phyloP scores from a whole-genome alignment of 2,888 invertebrate species.

The Athalia circularis region DNA sequence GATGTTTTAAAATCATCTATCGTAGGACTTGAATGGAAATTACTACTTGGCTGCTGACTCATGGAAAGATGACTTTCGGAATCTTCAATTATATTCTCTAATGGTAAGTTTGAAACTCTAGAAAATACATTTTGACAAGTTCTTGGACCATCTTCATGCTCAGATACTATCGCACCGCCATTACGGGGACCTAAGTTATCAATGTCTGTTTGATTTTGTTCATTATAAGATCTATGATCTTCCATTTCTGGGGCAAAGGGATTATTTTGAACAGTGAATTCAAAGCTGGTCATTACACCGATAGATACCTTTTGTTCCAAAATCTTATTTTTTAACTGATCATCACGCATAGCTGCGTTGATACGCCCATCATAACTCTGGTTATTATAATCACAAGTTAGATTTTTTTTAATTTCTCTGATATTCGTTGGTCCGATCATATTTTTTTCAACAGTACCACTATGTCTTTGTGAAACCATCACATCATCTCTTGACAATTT shows the following conservation, averaged over 20 bases:
- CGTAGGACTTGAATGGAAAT: constrained; percentile 59
- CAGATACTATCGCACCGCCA: not conserved
- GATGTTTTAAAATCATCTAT: constrained; percentile 48
- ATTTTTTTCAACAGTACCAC: constrained; percentile 36
- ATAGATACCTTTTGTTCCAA: constrained; percentile 80
- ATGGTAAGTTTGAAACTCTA: constrained; percentile 55
- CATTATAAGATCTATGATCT: constrained; percentile 48
- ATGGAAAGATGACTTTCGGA: constrained; percentile 70
- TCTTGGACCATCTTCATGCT: constrained; percentile 40
- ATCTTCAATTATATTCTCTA: constrained; percentile 71
- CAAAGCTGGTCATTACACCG: constrained; percentile 84
- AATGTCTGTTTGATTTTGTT: not conserved
- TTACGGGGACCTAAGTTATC: not conserved
- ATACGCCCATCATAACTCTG: constrained; percentile 46
- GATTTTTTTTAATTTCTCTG: constrained; percentile 44
- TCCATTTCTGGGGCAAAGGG: constrained; percentile 59
- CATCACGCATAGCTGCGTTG: constrained; percentile 51
- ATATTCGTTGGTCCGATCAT: constrained; percentile 39
- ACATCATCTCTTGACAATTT: constrained; percentile 33
- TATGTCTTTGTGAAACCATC: constrained; percentile 26
- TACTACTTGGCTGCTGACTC: constrained; percentile 65
- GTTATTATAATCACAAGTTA: constrained; percentile 47
- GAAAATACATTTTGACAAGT: constrained; percentile 61
- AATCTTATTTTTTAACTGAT: constrained; percentile 66
- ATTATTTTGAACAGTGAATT: constrained; percentile 75